These are phyloP conservation scores for Nothobranchius furzeri DNA, from an alignment of 2,113 vertebrate species.

Conservation along the genomic window DNA sequence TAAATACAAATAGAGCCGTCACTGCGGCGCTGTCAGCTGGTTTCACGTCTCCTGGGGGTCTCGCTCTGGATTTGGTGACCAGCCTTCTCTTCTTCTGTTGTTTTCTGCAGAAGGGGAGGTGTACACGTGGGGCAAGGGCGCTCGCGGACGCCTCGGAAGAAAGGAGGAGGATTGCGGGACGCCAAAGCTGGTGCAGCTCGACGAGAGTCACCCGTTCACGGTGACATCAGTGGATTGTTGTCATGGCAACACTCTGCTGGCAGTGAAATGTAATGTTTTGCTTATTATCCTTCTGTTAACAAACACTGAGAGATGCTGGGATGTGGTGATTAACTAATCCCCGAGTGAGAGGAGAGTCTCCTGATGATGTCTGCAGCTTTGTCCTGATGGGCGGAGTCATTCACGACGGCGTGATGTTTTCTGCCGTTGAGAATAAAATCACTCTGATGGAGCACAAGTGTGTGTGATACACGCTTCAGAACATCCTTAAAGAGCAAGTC, in stretches of 20 bases:
- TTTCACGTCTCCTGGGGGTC: slow-evolving; percentile 31
- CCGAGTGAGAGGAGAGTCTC: slow-evolving; percentile 26
- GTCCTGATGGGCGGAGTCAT: slow-evolving; percentile 6
- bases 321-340: slow-evolving; percentile 46
- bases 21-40: slow-evolving; percentile 45
- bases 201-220: slow-evolving; percentile 87
- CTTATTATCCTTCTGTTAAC: slow-evolving; percentile 61
- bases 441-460: no score
- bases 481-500: no score
- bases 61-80: slow-evolving; percentile 22
- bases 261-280: slow-evolving; percentile 90
- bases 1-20: slow-evolving; percentile 36
- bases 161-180: slow-evolving; percentile 89
- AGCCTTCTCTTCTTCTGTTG: slow-evolving; percentile 5
- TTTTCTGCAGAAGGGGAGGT: slow-evolving; percentile 87
- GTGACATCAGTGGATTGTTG: slow-evolving; percentile 97
- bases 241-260: slow-evolving; percentile 96
- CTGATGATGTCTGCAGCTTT: slow-evolving; percentile 7
- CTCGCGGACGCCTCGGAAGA: slow-evolving; percentile 92
- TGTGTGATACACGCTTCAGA: no score
- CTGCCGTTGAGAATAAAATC: no score
- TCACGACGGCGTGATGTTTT: no score
- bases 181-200: slow-evolving; percentile 87
- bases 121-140: slow-evolving; percentile 97
- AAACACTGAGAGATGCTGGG: slow-evolving; percentile 45